A percentile compares a stretch with the other conserved stretches of the same genome.
Conservation (phyloP, 2,113 vertebrate genomes). For the Sarotherodon lohbergeri region DNA sequence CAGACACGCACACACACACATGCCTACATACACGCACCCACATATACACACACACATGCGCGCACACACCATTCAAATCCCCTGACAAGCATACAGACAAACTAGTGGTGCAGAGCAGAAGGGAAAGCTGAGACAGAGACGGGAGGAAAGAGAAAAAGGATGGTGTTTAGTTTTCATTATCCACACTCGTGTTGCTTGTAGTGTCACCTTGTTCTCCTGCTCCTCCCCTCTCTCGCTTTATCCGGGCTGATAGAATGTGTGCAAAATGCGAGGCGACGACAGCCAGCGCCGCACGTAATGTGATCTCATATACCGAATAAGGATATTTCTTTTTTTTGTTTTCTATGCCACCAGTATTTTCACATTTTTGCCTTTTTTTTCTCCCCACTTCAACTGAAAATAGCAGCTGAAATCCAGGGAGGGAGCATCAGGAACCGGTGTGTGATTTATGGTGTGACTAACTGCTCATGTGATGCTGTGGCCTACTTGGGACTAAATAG, state of each 20-base stretch:
- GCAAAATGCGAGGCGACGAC: neutral
- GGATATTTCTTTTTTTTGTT: neutral
- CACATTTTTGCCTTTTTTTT: neutral
- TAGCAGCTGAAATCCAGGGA: slow-evolving; percentile 40
- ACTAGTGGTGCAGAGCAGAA: slow-evolving; percentile 21
- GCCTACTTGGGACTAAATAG: slow-evolving; percentile 53
- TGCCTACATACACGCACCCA: neutral
- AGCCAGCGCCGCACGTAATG: neutral
- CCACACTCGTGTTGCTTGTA: slow-evolving; percentile 40
- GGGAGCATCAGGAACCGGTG: slow-evolving; percentile 13
- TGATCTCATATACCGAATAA: slow-evolving; percentile 19
- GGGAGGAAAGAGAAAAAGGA: slow-evolving; percentile 12
- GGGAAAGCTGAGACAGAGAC: slow-evolving; percentile 24
- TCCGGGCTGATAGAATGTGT: slow-evolving; percentile 12
- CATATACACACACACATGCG: neutral
- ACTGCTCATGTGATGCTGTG: slow-evolving; percentile 43
- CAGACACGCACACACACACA: neutral
- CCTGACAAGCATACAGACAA: slow-evolving; percentile 34
- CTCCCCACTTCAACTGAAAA: neutral
- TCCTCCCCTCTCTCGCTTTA: neutral
- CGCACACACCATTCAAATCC: slow-evolving; percentile 10
- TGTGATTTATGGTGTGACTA: slow-evolving; percentile 55
- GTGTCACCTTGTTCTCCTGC: slow-evolving; percentile 49
- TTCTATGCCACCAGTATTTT: neutral
- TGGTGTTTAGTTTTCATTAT: slow-evolving; percentile 61